These are phyloP conservation scores for Naso thynnoides DNA, from an alignment of 2,797 vertebrate genomes.

Conservation along the genomic window DNA sequence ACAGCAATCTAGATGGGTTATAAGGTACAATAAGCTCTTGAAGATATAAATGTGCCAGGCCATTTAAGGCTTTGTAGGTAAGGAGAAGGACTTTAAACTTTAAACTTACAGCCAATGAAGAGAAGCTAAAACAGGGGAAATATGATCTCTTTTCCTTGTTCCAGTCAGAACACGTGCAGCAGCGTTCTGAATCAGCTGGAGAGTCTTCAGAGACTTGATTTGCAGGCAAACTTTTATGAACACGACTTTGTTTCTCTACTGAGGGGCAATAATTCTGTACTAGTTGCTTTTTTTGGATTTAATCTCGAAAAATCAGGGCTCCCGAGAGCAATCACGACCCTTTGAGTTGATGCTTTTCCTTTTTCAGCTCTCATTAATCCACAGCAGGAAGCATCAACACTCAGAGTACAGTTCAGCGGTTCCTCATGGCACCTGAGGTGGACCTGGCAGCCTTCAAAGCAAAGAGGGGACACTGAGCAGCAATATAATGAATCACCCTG, in stretches of 20 bases:
- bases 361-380: conserved; percentile 19
- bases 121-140: too few species aligned
- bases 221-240: conserved; percentile 6
- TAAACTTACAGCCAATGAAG: too few species aligned
- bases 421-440: not conserved
- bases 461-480: not conserved
- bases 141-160: too few species aligned
- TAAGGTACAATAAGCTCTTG: too few species aligned
- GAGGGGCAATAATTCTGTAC: conserved; percentile 18
- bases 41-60: too few species aligned
- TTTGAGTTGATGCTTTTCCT: not conserved
- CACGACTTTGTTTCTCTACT: not conserved
- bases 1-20: too few species aligned
- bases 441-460: not conserved
- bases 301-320: conserved; percentile 36
- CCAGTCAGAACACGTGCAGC: too few species aligned
- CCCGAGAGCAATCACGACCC: conserved; percentile 15
- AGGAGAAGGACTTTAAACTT: too few species aligned
- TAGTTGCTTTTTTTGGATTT: conserved; percentile 3
- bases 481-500: not conserved
- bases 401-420: not conserved
- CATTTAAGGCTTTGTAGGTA: too few species aligned
- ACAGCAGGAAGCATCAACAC: conserved; percentile 8
- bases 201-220: too few species aligned
- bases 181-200: too few species aligned